These are phyloP conservation scores for Panthera tigris DNA, from an alignment of 2,113 vertebrate species.

Conservation along the genomic window DNA sequence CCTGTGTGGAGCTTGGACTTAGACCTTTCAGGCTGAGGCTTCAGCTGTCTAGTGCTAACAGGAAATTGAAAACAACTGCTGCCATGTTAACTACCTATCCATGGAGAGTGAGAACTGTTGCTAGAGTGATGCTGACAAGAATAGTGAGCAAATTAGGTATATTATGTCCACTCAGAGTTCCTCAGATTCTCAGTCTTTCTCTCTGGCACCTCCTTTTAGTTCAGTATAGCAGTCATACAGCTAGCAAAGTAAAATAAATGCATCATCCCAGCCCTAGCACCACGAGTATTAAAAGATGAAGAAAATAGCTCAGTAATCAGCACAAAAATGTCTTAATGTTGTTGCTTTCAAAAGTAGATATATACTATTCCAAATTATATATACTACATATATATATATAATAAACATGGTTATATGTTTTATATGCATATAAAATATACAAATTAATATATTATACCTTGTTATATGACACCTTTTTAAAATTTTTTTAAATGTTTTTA, in stretches of 20 bases:
- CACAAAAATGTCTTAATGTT: not conserved
- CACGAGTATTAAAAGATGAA: not conserved
- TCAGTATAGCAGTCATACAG: not conserved
- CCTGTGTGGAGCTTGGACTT: fast-evolving
- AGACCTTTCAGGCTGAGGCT: not conserved
- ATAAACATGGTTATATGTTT: not conserved
- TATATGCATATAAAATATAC: not conserved
- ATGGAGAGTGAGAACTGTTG: not conserved
- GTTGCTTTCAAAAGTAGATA: not conserved
- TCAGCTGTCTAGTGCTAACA: not conserved
- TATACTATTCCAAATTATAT: not conserved
- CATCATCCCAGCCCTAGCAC: not conserved
- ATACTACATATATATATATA: not conserved
- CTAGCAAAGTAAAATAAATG: not conserved
- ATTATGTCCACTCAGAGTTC: not conserved
- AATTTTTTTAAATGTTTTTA: not conserved
- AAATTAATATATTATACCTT: not conserved
- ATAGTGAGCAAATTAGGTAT: not conserved
- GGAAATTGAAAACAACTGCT: not conserved
- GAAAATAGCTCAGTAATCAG: not conserved
- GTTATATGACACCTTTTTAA: not conserved
- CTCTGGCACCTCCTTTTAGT: not conserved
- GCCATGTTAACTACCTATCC: not conserved
- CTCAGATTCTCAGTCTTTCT: not conserved
- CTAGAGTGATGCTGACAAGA: not conserved